phyloP scores from a whole-genome alignment of 2,888 invertebrate genomes.

The Acrocyrtus sp. region DNA sequence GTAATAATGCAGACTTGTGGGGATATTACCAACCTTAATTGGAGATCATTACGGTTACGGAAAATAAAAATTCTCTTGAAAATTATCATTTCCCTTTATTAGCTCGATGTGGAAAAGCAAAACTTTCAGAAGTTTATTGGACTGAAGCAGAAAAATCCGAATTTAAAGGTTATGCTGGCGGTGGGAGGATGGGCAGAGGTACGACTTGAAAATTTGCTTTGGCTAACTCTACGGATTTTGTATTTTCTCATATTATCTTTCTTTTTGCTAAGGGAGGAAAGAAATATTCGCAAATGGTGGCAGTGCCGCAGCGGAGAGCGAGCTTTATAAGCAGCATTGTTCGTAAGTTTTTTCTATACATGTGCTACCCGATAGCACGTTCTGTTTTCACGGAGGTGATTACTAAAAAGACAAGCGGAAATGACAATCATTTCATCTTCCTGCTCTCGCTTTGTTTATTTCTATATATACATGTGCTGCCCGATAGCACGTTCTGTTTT shows the following conservation, averaged over 20 bases:
- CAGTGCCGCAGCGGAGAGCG: slow-evolving; percentile 45
- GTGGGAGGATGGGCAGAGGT: slow-evolving; percentile 62
- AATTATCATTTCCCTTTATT: too few species aligned
- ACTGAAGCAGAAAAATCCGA: slow-evolving; percentile 54
- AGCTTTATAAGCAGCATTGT: slow-evolving; percentile 58
- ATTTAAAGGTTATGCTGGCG: slow-evolving; percentile 55
- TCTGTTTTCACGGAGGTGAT: not conserved
- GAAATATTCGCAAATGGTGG: slow-evolving; percentile 60
- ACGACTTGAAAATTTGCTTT: not conserved
- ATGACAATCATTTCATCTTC: not conserved
- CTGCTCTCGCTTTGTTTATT: too few species aligned
- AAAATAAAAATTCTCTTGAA: not conserved
- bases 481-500: not conserved
- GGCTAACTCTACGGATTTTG: not conserved
- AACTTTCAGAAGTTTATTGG: slow-evolving; percentile 60
- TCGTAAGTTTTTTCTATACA: slow-evolving; percentile 51
- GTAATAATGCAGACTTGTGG: too few species aligned
- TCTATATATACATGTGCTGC: too few species aligned
- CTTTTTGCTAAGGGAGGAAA: slow-evolving; percentile 58
- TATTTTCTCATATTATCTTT: slow-evolving; percentile 4
- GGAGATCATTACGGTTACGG: too few species aligned
- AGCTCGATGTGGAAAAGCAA: slow-evolving; percentile 58
- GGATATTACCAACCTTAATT: too few species aligned
- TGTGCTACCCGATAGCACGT: too few species aligned
- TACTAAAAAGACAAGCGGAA: too few species aligned